These are phyloP conservation scores for Rhingia rostrata DNA, from an alignment of 2,888 invertebrate species.

Conservation along the genomic window DNA sequence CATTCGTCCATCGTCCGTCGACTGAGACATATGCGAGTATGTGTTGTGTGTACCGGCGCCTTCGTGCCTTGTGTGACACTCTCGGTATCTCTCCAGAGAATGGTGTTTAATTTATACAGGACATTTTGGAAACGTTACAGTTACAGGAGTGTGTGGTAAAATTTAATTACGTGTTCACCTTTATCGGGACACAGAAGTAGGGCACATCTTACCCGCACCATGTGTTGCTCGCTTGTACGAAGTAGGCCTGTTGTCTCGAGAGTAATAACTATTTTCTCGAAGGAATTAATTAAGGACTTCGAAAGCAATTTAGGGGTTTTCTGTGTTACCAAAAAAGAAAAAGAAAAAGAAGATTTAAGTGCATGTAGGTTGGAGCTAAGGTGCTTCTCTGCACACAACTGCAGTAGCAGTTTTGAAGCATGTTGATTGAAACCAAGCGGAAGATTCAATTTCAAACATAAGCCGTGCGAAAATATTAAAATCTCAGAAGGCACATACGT, in stretches of 20 bases:
- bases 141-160: slow-evolving; percentile 36
- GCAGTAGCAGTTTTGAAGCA: too few species aligned
- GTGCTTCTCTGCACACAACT: too few species aligned
- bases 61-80: neutral
- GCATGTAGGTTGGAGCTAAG: neutral
- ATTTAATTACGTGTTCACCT: slow-evolving; percentile 64
- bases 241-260: slow-evolving; percentile 6
- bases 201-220: slow-evolving; percentile 15
- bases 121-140: slow-evolving; percentile 50
- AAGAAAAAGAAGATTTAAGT: neutral
- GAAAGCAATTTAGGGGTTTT: slow-evolving; percentile 28
- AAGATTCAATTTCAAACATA: too few species aligned
- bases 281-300: slow-evolving; percentile 53
- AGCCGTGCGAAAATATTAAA: too few species aligned
- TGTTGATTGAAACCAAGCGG: too few species aligned
- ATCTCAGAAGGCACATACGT: too few species aligned
- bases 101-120: slow-evolving; percentile 37
- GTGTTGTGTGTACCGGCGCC: neutral
- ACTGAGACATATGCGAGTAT: neutral
- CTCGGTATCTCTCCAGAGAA: neutral
- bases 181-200: neutral
- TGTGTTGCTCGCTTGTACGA: slow-evolving; percentile 2
- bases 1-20: slow-evolving; percentile 34
- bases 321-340: neutral
- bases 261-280: slow-evolving; percentile 38